Conservation (phyloP, 1,140 invertebrate genomes). For the Microplitis mediator region DNA sequence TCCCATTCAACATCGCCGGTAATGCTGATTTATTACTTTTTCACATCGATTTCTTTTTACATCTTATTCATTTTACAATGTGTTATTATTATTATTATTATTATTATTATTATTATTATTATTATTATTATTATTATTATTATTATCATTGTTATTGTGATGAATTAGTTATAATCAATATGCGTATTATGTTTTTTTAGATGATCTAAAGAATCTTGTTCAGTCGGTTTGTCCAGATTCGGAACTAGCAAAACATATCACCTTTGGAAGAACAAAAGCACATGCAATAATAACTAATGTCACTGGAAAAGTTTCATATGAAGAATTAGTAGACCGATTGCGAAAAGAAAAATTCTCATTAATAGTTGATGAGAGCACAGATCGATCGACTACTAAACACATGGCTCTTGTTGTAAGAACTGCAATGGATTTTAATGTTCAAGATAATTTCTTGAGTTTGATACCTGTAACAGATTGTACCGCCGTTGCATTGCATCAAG, state of each 20-base stretch:
- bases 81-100: no score
- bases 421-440: constrained; percentile 12
- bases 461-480: constrained; percentile 38
- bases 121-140: no score
- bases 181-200: background rate
- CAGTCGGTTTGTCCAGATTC: constrained; percentile 27
- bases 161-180: no score
- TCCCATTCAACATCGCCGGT: constrained; percentile 7
- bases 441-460: constrained; percentile 42
- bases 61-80: no score
- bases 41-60: no score
- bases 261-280: constrained; percentile 34
- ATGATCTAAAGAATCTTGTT: constrained; percentile 28
- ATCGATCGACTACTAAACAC: constrained; percentile 43
- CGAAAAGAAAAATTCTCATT: constrained; percentile 48
- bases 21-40: background rate
- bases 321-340: constrained; percentile 30
- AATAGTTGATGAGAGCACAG: constrained; percentile 54
- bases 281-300: constrained; percentile 35
- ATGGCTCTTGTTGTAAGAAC: constrained; percentile 44
- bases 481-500: constrained; percentile 31
- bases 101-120: no score
- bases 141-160: no score
- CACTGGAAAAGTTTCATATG: constrained; percentile 30
- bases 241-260: constrained; percentile 23